Evolutionary conservation across 1,140 invertebrate species (phyloP).

Genomic region (Cotesia vestalis): DNA sequence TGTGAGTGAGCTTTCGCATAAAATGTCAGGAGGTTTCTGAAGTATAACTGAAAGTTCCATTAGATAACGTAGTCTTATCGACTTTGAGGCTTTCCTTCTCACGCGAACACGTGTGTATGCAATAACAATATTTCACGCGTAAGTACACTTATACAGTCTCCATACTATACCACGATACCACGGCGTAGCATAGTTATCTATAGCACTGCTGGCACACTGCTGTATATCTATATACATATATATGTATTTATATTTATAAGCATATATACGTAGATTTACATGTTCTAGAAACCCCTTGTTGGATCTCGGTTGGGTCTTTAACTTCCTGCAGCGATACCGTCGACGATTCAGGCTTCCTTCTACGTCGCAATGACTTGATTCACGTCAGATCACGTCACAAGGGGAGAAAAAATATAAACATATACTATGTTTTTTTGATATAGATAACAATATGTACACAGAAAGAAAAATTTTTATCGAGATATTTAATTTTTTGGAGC

Average conservation of each 20-base stretch:
- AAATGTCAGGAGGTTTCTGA: neutral
- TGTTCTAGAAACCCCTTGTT: constrained; percentile 18
- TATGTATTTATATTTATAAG: neutral
- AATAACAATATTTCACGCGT: constrained; percentile 7
- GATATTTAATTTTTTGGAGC: too few relatives aligned
- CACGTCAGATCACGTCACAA: neutral
- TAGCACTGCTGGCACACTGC: neutral
- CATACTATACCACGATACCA: neutral
- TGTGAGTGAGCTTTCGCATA: neutral
- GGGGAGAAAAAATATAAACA: constrained; percentile 1
- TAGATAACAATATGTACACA: too few relatives aligned
- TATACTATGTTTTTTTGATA: neutral
- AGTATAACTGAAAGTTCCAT: constrained; percentile 1
- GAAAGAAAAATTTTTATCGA: too few relatives aligned
- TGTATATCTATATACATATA: neutral
- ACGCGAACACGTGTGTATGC: neutral
- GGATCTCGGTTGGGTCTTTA: constrained; percentile 32
- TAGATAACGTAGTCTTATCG: constrained; percentile 7
- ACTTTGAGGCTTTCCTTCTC: neutral
- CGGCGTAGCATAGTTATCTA: constrained; percentile 13
- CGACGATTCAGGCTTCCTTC: constrained; percentile 33
- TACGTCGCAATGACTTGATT: neutral
- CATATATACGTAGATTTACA: constrained; percentile 1
- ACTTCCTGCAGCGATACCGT: constrained; percentile 37
- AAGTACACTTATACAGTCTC: neutral